Conservation (phyloP, 2,888 invertebrate species). For the Leptopilina syphax region DNA sequence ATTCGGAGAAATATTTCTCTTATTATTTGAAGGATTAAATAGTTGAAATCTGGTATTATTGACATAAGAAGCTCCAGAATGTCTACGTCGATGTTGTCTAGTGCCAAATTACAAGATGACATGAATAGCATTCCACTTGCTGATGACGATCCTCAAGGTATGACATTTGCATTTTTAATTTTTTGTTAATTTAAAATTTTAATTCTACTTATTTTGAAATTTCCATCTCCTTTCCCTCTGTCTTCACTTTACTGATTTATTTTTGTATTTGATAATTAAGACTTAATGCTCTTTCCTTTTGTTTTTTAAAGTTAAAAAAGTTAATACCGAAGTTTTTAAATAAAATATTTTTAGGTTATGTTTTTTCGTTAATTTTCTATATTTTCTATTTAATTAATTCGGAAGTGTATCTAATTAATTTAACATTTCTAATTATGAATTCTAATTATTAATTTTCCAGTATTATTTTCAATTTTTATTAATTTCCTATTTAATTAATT, state of each 20-base stretch:
- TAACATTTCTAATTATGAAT: too few relatives aligned
- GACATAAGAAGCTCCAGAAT: conserved; percentile 45
- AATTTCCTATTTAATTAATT: too few relatives aligned
- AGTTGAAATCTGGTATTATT: neutral
- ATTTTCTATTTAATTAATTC: neutral
- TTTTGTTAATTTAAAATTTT: neutral
- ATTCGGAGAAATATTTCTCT: neutral
- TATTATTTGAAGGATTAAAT: neutral
- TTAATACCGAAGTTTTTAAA: too few relatives aligned
- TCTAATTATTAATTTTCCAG: too few relatives aligned
- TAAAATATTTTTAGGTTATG: neutral
- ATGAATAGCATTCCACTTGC: conserved; percentile 90
- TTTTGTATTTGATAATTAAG: neutral
- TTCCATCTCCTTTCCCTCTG: neutral
- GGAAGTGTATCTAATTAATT: too few relatives aligned
- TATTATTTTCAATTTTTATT: too few relatives aligned
- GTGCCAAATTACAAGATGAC: conserved; percentile 86
- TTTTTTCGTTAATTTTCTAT: neutral
- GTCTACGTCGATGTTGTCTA: conserved; percentile 58
- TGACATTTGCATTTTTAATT: conserved; percentile 43
- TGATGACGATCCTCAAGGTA: conserved; percentile 94
- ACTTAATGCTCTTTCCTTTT: neutral
- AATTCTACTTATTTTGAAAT: conserved; percentile 18
- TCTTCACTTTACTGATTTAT: neutral
- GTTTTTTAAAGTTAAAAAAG: neutral